phyloP scores from a whole-genome alignment of 2,888 invertebrate species.

The Rhingia campestris region DNA sequence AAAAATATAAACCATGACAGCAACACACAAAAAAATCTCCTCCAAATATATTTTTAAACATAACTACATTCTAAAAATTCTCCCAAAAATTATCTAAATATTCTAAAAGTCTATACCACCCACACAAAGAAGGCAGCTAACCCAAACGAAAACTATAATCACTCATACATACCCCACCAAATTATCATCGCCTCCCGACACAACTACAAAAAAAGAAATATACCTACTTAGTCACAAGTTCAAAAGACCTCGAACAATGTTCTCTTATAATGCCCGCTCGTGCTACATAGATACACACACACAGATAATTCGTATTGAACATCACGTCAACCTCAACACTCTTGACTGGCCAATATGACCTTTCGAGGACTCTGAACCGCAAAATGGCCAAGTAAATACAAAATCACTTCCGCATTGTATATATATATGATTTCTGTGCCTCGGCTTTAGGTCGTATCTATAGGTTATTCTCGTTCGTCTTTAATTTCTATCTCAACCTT shows the following conservation, averaged over 20 bases:
- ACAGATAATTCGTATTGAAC: constrained; percentile 18
- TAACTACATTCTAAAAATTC: constrained; percentile 31
- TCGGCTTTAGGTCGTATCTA: constrained; percentile 43
- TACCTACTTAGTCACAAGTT: constrained; percentile 53
- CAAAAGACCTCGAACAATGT: constrained; percentile 52
- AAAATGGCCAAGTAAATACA: constrained; percentile 44
- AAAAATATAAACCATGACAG: constrained; percentile 57
- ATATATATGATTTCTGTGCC: constrained; percentile 18
- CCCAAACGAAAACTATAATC: constrained; percentile 23
- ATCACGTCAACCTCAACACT: constrained; percentile 9
- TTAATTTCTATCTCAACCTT: constrained; percentile 53
- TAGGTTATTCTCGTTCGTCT: constrained; percentile 30
- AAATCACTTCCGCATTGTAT: constrained; percentile 64
- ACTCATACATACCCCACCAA: not conserved
- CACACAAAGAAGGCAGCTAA: constrained; percentile 7
- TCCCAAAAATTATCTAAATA: constrained; percentile 31
- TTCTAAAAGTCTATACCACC: constrained; percentile 43
- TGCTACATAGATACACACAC: constrained; percentile 8
- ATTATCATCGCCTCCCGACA: constrained; percentile 3
- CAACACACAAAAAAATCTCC: constrained; percentile 16
- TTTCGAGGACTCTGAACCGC: constrained; percentile 69
- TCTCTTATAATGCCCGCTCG: constrained; percentile 14
- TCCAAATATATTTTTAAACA: not conserved
- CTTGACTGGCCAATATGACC: constrained; percentile 43
- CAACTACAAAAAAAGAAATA: not conserved